Conservation (phyloP, 2,888 invertebrate genomes). For the Sarcophaga caerulescens region DNA sequence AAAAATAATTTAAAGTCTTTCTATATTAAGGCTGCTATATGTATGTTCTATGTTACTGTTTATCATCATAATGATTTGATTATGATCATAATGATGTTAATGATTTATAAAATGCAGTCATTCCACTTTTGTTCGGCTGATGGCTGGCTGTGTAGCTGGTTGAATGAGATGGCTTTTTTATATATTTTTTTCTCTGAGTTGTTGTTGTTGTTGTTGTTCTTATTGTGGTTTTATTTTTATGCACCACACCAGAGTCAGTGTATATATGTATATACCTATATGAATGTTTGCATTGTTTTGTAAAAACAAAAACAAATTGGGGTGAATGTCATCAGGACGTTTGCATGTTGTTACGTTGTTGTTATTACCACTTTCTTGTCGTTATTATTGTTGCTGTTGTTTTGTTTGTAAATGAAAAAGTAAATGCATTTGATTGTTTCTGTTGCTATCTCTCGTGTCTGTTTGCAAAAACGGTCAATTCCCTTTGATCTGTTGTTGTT, state of each 20-base stretch:
- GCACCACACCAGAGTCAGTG: not conserved
- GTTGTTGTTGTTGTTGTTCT: slow-evolving; percentile 10
- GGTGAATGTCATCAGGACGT: slow-evolving; percentile 79
- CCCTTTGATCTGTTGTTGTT: slow-evolving; percentile 68
- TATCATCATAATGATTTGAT: slow-evolving; percentile 21
- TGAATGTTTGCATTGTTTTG: no score
- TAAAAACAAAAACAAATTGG: slow-evolving; percentile 72
- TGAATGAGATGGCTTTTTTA: not conserved
- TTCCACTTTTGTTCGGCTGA: slow-evolving; percentile 47
- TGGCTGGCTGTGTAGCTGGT: not conserved
- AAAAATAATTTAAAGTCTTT: no score
- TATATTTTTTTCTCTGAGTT: not conserved
- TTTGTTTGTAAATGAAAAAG: not conserved
- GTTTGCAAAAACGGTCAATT: slow-evolving; percentile 73
- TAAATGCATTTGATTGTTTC: slow-evolving; percentile 36
- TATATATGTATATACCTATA: no score
- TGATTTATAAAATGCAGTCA: slow-evolving; percentile 64
- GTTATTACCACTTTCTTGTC: slow-evolving; percentile 40
- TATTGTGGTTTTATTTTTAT: slow-evolving; percentile 16
- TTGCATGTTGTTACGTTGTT: slow-evolving; percentile 39
- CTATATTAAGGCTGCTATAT: no score
- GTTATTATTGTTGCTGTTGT: slow-evolving; percentile 21
- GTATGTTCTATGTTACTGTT: not conserved
- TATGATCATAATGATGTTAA: slow-evolving; percentile 51
- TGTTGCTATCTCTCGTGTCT: slow-evolving; percentile 35